Evolutionary conservation across 2,888 invertebrate species (phyloP), one percentile per base, ranked within the genome.

Genomic region (Campoplex nolae): DNA sequence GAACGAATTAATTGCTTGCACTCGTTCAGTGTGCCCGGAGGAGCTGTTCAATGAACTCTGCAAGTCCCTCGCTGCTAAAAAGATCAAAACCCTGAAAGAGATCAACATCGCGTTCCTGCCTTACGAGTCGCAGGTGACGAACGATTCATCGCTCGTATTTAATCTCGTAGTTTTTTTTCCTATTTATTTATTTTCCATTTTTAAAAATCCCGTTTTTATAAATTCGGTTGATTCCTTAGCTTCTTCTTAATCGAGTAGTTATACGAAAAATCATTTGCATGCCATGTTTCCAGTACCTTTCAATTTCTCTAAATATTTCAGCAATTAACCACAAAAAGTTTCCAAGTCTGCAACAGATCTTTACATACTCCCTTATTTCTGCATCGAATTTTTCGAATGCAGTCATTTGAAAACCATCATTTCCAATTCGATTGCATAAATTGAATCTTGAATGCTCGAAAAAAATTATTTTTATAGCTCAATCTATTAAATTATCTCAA

Each of bases 81-180:
- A 98, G 96, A 98, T 99, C 95, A 98, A 98, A 96, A 99, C 99
- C 88, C 96, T 99, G 95, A 99, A 99, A 96, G 99, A 99, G 96
- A 98, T 99, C 96, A 99, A 99, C 97, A 99, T 99, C 95, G 99
- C 99, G 94, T 99, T 99, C 96, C 97, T 99, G 94, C 99, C 99
- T 89, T 99, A 99, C 95, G 99, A 99, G 95, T 97, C 98, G 93
- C 99, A 99, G 98, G 98, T 99, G 96, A 96, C 90, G 89, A 92
- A 88, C 77, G 84, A 88, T 85, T 81, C 35, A 77, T 85, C 87
- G 79, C 84, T 85, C 85, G 87, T 84, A 78, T 71, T 68, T 81
- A 58, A 83, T 56, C 67, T 71, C 65, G 74, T 78, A 83, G 78
- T 58, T 56, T 71, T 38, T 58, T 23, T 68, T 56, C 35, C 45